Base-by-base conservation (phyloP, 2,113 vertebrate genomes). In the Cyanoliseus patagonus region DNA sequence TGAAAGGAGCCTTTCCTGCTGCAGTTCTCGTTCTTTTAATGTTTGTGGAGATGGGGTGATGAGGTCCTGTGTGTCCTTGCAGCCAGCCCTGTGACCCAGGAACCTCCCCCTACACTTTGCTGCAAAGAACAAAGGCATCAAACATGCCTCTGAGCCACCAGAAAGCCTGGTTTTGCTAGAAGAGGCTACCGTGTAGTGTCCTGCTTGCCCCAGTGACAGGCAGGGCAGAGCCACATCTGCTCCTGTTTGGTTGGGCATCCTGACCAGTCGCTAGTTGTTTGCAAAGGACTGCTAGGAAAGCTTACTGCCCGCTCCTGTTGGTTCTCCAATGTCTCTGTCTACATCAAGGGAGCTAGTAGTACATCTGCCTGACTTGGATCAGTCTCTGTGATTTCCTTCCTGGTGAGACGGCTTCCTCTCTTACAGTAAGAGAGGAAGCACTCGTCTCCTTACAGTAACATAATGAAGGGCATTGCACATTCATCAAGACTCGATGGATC, bases 201-300 rank as follows among this genome's bases (percentile, higher is more conserved):
- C 33, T 79, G 9, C 39, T 75, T 82, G 39, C 30, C 14, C 7
- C 52, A 30, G 51, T 51, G 70, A 39, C 39, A 82, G 67, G 10
- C 5, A 20, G 11, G 20, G 10, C 67, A 83, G 67, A 68, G 19
- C 17, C 5, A 8, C 0, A 2, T 23, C 30, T 35, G 46, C 22
- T 86, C 5, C 12, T 52, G 7, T 10, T 70, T 55, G 42, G 11
- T 27, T 49, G 33, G n/a, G 17, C 22, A 51, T 12, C 22, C 16
- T 1, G 7, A 10, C 23, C 28, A 16, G 31, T 42, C 0, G 0
- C 44, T 47, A 6, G 3, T 0, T 35, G 13, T 13, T 9, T 44
- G 53, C 19, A 66, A 13, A 75, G 18, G 31, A 7, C 44, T n/a
- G 17, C 22, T 23, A 28, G 55, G 27, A 41, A 55, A n/a, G 59